A percentile compares a stretch with the other conserved stretches of the same genome.
Evolutionary conservation across 2,888 invertebrate species (phyloP).

Genomic region (Dermolepida albohirtum): DNA sequence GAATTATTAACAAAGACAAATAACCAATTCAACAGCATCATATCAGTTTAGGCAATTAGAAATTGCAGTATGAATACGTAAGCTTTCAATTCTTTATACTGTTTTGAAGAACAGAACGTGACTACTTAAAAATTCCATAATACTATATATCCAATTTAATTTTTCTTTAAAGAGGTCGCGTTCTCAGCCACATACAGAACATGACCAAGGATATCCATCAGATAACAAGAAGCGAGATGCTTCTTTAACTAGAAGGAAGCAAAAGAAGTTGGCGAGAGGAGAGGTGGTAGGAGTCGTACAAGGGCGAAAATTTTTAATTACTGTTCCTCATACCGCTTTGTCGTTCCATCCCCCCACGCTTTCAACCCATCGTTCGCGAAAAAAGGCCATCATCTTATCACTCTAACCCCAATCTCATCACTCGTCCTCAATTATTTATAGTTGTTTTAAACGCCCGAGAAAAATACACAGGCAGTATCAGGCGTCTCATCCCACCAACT

Average conservation of each 20-base stretch:
- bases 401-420: constrained; percentile 57
- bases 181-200: constrained; percentile 9
- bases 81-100: too few relatives aligned
- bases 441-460: constrained; percentile 60
- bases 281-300: constrained; percentile 35
- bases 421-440: constrained; percentile 64
- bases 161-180: neutral
- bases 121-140: too few relatives aligned
- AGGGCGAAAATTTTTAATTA: constrained; percentile 50
- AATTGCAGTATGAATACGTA: too few relatives aligned
- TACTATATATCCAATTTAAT: neutral
- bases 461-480: constrained; percentile 47
- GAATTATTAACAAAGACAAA: too few relatives aligned
- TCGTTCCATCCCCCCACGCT: constrained; percentile 24
- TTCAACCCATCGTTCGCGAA: constrained; percentile 42
- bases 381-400: constrained; percentile 56
- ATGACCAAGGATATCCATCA: constrained; percentile 28
- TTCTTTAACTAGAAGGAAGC: too few relatives aligned
- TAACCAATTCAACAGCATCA: too few relatives aligned
- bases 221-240: constrained; percentile 14
- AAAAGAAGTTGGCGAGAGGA: neutral
- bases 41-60: too few relatives aligned
- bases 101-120: too few relatives aligned
- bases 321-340: constrained; percentile 24
- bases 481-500: neutral